phyloP scores from a whole-genome alignment of 2,888 invertebrate genomes.

The Drosophila incognita region DNA sequence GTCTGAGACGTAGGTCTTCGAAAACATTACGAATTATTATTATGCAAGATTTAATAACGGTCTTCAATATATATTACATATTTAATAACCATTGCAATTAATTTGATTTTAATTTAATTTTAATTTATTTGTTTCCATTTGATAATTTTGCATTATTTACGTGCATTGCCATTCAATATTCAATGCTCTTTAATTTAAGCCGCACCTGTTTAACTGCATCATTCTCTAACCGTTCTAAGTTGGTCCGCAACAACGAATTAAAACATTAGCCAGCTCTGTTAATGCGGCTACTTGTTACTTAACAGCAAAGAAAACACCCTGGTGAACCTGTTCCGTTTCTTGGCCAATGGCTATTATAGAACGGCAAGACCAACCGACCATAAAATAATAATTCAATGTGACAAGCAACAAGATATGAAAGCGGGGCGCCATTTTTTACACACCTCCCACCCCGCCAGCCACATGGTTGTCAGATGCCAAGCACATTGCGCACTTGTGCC shows the following conservation, averaged over 20 bases:
- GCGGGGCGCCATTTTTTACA: constrained; percentile 76
- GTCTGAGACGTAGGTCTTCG: neutral
- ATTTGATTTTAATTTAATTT: no score
- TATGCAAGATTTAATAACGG: neutral
- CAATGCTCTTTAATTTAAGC: neutral
- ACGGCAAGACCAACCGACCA: constrained; percentile 47
- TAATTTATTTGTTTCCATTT: neutral
- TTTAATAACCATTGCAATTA: neutral
- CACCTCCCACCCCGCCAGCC: constrained; percentile 30
- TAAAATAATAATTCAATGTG: constrained; percentile 80
- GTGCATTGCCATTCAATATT: neutral
- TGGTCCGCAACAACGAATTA: constrained; percentile 52
- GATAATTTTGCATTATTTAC: neutral
- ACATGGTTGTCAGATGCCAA: constrained; percentile 42
- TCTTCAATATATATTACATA: neutral
- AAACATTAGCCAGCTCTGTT: constrained; percentile 62
- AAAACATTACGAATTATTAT: neutral
- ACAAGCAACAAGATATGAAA: constrained; percentile 73
- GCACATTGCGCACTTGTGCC: constrained; percentile 65
- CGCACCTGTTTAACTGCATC: constrained; percentile 24
- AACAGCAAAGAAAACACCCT: constrained; percentile 2
- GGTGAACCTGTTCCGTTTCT: constrained; percentile 66
- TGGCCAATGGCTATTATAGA: constrained; percentile 54
- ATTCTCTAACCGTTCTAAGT: constrained; percentile 5
- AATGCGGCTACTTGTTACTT: constrained; percentile 43